These are phyloP conservation scores for Chrysochloris asiatica DNA, from an alignment of 2,113 vertebrate species.

Conservation along the genomic window DNA sequence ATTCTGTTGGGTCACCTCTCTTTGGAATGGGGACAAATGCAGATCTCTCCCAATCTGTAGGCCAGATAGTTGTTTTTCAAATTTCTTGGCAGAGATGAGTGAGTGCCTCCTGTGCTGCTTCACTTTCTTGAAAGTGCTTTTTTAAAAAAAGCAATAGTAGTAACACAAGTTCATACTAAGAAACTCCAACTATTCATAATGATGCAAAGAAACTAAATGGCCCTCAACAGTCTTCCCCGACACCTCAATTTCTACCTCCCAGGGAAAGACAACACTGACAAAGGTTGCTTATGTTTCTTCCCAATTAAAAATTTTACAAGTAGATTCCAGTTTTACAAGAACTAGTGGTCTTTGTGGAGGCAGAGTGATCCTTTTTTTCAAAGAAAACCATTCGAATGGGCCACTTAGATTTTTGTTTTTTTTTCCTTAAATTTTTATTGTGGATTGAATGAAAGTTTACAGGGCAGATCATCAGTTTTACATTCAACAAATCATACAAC, in stretches of 20 bases:
- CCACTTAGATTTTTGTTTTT: too few relatives aligned
- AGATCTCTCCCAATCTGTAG: too few relatives aligned
- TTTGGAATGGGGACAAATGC: too few relatives aligned
- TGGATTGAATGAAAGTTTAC: too few relatives aligned
- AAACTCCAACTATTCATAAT: neutral
- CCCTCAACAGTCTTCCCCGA: neutral
- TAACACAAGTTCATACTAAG: neutral
- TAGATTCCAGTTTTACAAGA: constrained; percentile 4
- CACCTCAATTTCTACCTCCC: neutral
- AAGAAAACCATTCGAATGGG: neutral
- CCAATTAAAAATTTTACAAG: neutral
- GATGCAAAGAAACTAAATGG: neutral
- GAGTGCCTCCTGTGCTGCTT: too few relatives aligned
- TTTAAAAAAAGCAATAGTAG: neutral
- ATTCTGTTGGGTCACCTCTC: too few relatives aligned
- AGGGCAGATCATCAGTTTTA: too few relatives aligned
- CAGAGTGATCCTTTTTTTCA: neutral
- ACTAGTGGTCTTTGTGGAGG: neutral
- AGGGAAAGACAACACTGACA: neutral
- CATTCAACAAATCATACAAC: too few relatives aligned
- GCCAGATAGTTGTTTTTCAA: too few relatives aligned
- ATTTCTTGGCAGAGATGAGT: too few relatives aligned
- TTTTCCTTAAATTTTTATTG: too few relatives aligned
- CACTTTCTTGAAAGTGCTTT: neutral
- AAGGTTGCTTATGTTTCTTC: neutral